These are phyloP conservation scores for Zootermopsis nevadensis DNA, from an alignment of 2,888 invertebrate species.

Conservation along the genomic window DNA sequence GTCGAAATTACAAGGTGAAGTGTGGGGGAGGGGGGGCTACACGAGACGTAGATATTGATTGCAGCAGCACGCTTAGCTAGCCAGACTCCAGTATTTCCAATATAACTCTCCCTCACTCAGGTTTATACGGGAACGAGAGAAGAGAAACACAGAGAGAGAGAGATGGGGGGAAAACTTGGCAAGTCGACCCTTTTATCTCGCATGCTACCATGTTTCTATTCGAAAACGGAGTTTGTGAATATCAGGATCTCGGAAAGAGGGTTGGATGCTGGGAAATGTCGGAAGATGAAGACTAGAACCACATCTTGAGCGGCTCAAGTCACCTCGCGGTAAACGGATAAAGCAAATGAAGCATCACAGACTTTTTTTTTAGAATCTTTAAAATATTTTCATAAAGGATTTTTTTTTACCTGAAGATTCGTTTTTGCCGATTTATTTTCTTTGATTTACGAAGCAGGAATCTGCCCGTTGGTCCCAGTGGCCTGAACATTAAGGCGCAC, in stretches of 20 bases:
- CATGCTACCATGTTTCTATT: slow-evolving; percentile 44
- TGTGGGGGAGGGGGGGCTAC: background rate
- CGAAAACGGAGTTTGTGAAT: slow-evolving; percentile 40
- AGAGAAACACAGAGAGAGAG: background rate
- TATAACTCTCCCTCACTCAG: slow-evolving; percentile 38
- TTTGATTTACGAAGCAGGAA: too few relatives aligned
- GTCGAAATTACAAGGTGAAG: slow-evolving; percentile 20
- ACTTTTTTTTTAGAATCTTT: background rate
- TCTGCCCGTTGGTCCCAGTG: too few relatives aligned
- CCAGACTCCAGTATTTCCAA: too few relatives aligned
- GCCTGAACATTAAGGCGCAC: too few relatives aligned
- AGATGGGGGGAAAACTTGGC: slow-evolving; percentile 49
- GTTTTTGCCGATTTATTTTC: too few relatives aligned
- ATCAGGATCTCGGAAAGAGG: background rate
- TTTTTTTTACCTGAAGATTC: too few relatives aligned
- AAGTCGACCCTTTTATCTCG: slow-evolving; percentile 49
- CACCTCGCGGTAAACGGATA: slow-evolving; percentile 13
- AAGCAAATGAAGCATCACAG: slow-evolving; percentile 1
- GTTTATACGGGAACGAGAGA: slow-evolving; percentile 37
- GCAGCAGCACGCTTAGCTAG: slow-evolving; percentile 33
- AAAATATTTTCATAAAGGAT: slow-evolving; percentile 10
- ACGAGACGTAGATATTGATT: slow-evolving; percentile 38
- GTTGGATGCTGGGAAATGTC: background rate
- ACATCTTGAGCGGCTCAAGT: background rate
- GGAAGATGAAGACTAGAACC: background rate